phyloP scores from a whole-genome alignment of 1,140 invertebrate species.

The Drosophila repletoides region DNA sequence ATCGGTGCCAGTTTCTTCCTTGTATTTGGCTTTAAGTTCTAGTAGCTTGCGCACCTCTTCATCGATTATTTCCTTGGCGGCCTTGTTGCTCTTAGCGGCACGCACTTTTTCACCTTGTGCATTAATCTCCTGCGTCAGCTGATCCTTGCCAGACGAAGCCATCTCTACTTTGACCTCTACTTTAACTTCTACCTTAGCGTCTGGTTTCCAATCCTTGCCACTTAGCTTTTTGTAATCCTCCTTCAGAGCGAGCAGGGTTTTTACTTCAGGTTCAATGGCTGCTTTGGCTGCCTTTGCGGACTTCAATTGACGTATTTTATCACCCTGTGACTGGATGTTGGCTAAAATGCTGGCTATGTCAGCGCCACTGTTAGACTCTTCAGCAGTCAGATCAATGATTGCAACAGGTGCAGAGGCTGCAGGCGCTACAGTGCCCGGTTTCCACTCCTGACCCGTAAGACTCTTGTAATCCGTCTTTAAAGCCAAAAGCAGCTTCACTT shows the following conservation, averaged over 20 bases:
- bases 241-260: slow-evolving; percentile 86
- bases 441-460: slow-evolving; percentile 86
- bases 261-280: slow-evolving; percentile 85
- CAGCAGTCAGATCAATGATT: slow-evolving; percentile 57
- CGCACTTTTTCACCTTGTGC: slow-evolving; percentile 86
- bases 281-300: slow-evolving; percentile 85
- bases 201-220: slow-evolving; percentile 85
- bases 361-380: slow-evolving; percentile 21
- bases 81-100: slow-evolving; percentile 84
- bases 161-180: slow-evolving; percentile 22
- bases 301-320: slow-evolving; percentile 89
- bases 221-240: slow-evolving; percentile 85
- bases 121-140: slow-evolving; percentile 79
- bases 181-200: slow-evolving; percentile 61
- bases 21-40: slow-evolving; percentile 91
- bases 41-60: slow-evolving; percentile 89
- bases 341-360: slow-evolving; percentile 42
- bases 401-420: slow-evolving; percentile 20
- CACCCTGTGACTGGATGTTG: slow-evolving; percentile 86
- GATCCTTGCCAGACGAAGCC: slow-evolving; percentile 52
- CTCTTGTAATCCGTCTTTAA: slow-evolving; percentile 88
- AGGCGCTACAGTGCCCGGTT: slow-evolving; percentile 80
- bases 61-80: slow-evolving; percentile 85
- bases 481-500: slow-evolving; percentile 86
- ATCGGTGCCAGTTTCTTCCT: slow-evolving; percentile 88